A percentile compares a stretch with the other conserved stretches of the same genome.
These are phyloP conservation scores for Sipha maydis DNA, from an alignment of 2,888 invertebrate genomes.

Conservation along the genomic window DNA sequence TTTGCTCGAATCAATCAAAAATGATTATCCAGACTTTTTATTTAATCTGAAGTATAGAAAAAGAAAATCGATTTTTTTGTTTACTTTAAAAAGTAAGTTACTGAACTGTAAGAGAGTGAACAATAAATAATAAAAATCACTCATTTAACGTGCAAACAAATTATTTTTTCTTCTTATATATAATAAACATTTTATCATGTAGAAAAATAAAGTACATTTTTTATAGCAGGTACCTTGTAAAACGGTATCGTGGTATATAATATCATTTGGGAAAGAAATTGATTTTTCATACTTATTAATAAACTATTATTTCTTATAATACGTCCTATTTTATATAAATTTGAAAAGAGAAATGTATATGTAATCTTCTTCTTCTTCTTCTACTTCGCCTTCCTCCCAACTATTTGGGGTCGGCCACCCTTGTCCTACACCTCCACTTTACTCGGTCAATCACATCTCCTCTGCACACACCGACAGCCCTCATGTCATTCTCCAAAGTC, in stretches of 20 bases:
- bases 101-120: neutral
- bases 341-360: neutral
- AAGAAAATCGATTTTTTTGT: conserved; percentile 8
- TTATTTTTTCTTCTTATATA: neutral
- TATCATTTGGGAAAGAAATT: neutral
- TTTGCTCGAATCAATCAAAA: conserved; percentile 6
- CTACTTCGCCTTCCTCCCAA: too few species aligned
- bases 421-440: too few species aligned
- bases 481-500: too few species aligned
- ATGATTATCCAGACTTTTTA: neutral
- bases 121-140: neutral
- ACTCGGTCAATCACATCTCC: too few species aligned
- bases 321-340: neutral
- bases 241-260: neutral
- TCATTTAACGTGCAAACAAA: conserved; percentile 26
- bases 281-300: neutral
- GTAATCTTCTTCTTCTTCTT: too few species aligned
- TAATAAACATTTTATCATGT: neutral
- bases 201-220: neutral
- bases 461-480: too few species aligned
- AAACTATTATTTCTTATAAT: neutral
- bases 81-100: neutral
- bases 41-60: neutral
- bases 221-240: neutral
- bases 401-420: too few species aligned